Conservation (phyloP, 2,797 vertebrate genomes). For the Halcyon chelicuti region DNA sequence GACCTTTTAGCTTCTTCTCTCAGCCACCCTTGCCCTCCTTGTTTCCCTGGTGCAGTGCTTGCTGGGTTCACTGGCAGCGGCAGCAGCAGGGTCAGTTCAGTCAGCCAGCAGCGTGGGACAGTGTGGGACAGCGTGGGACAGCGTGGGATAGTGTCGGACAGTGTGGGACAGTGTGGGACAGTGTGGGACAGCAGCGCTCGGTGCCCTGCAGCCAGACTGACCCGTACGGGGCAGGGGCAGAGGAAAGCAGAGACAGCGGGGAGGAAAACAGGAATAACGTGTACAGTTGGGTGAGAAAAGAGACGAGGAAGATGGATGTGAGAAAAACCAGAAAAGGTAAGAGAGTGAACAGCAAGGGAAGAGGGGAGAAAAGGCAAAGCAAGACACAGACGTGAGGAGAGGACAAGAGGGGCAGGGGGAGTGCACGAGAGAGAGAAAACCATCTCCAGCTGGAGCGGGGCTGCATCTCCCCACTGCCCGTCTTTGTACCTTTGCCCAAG, state of each 20-base stretch:
- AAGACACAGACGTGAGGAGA: background rate
- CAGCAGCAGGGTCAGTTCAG: background rate
- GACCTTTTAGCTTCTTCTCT: background rate
- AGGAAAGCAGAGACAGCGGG: background rate
- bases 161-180: rapidly evolving
- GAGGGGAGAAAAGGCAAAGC: background rate
- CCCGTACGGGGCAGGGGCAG: background rate
- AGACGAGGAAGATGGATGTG: background rate
- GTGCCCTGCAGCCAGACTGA: background rate
- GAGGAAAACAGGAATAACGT: background rate
- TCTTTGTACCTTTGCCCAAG: background rate
- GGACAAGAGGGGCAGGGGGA: background rate
- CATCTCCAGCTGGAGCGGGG: background rate
- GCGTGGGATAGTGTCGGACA: too few relatives aligned
- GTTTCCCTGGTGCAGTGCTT: background rate
- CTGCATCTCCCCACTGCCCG: background rate
- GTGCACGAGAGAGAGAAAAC: background rate
- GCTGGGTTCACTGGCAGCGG: background rate
- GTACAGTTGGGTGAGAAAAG: background rate
- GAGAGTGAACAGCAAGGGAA: background rate
- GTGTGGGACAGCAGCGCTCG: rapidly evolving
- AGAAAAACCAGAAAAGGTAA: background rate
- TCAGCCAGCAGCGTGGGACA: background rate
- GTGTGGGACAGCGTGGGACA: background rate
- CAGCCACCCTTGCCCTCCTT: background rate